Percentiles rank a stretch among this genome's conserved stretches.
Conservation (phyloP, 2,888 invertebrate genomes). For the Tridacna gigas region DNA sequence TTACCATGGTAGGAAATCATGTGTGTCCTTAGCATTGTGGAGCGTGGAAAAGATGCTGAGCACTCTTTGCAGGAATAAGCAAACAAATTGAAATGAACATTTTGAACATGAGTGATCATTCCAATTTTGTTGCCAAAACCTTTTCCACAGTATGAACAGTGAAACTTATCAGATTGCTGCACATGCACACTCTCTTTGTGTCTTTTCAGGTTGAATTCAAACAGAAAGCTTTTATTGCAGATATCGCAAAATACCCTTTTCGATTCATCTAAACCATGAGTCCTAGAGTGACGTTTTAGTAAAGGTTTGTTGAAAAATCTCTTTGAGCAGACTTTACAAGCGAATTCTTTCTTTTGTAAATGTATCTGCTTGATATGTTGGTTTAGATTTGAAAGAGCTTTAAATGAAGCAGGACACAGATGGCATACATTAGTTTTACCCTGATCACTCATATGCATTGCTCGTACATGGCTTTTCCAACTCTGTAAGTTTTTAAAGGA, state of each 20-base stretch:
- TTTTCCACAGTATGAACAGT: slow-evolving; percentile 78
- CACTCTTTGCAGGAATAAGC: slow-evolving; percentile 70
- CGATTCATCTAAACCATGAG: slow-evolving; percentile 67
- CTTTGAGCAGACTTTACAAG: slow-evolving; percentile 70
- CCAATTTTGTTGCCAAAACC: slow-evolving; percentile 71
- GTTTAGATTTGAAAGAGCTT: slow-evolving; percentile 67
- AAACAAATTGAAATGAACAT: slow-evolving; percentile 73
- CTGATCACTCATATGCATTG: slow-evolving; percentile 60
- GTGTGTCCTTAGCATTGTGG: slow-evolving; percentile 70
- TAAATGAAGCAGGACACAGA: slow-evolving; percentile 72
- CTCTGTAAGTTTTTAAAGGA: slow-evolving; percentile 63
- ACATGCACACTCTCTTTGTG: slow-evolving; percentile 73
- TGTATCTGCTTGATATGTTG: slow-evolving; percentile 75
- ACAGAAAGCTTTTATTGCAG: slow-evolving; percentile 75
- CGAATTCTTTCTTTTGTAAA: slow-evolving; percentile 62
- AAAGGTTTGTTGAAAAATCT: slow-evolving; percentile 69
- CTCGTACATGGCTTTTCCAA: slow-evolving; percentile 68
- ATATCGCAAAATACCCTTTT: slow-evolving; percentile 66
- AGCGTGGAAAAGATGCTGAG: slow-evolving; percentile 62
- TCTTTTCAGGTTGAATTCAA: slow-evolving; percentile 71
- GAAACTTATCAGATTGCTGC: slow-evolving; percentile 69
- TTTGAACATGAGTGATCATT: slow-evolving; percentile 73
- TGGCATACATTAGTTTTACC: slow-evolving; percentile 64
- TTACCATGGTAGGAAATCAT: slow-evolving; percentile 71
- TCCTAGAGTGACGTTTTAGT: slow-evolving; percentile 69